These are phyloP conservation scores for Mamestra brassicae DNA, from an alignment of 2,888 invertebrate species.

Conservation along the genomic window DNA sequence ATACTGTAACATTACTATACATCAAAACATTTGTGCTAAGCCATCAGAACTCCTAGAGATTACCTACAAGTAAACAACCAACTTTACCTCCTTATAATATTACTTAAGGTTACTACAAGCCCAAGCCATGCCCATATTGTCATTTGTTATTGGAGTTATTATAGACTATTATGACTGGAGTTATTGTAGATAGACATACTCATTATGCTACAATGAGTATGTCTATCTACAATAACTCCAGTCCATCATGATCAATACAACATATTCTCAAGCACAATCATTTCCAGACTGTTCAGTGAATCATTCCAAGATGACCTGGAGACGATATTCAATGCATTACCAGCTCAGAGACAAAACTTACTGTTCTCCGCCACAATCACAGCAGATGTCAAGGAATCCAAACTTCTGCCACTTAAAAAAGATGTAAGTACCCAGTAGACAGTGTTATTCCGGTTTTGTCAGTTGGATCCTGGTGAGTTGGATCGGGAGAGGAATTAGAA, in stretches of 20 bases:
- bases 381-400: constrained; percentile 93
- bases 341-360: constrained; percentile 95
- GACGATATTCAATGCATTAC: constrained; percentile 94
- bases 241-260: neutral
- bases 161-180: no score
- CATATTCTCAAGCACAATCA: neutral
- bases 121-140: no score
- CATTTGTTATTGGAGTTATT: no score
- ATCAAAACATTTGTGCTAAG: no score
- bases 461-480: neutral
- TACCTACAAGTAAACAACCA: no score
- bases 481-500: no score
- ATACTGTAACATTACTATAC: no score
- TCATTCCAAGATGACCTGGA: constrained; percentile 96
- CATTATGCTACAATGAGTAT: no score
- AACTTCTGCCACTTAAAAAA: constrained; percentile 91
- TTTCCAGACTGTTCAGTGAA: constrained; percentile 92
- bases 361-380: constrained; percentile 99
- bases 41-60: no score
- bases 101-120: no score
- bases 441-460: neutral
- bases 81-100: no score
- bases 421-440: constrained; percentile 89
- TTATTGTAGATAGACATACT: no score
- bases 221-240: neutral